phyloP scores from a whole-genome alignment of 2,797 vertebrate genomes.

The Hypotaenidia philippensis region DNA sequence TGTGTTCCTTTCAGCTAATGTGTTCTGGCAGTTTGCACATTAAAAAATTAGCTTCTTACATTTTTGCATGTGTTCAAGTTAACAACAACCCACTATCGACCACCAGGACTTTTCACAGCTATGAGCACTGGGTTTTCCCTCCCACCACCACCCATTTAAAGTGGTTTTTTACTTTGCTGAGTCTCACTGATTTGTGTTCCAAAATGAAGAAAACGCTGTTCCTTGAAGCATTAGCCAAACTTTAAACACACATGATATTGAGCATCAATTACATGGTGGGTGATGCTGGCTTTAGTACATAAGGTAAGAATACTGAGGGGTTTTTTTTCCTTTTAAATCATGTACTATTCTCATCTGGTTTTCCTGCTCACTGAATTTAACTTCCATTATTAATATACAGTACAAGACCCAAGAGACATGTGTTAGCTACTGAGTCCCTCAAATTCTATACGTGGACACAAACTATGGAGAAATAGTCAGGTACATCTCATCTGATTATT shows the following conservation, averaged over 20 bases:
- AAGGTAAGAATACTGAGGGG: not conserved
- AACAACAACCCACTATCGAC: not conserved
- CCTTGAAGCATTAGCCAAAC: not conserved
- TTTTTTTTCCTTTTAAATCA: not conserved
- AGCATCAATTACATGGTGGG: not conserved
- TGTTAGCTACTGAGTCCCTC: not conserved
- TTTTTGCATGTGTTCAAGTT: not conserved
- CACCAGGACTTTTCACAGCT: not conserved
- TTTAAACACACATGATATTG: not conserved
- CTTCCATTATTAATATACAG: not conserved
- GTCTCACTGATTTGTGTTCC: not conserved
- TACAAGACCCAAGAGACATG: not conserved
- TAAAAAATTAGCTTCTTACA: conserved; percentile 13
- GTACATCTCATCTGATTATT: not conserved
- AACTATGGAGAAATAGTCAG: not conserved
- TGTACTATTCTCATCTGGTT: not conserved
- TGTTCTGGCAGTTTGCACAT: not conserved
- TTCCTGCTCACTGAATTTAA: not conserved
- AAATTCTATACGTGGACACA: not conserved
- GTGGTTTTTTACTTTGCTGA: not conserved
- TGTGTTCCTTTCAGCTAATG: not conserved
- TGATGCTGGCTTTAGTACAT: not conserved
- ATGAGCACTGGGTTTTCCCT: not conserved
- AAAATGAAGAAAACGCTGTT: not conserved
- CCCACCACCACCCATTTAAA: not conserved